phyloP scores from a whole-genome alignment of 2,113 vertebrate species.

The Ochotona princeps region DNA sequence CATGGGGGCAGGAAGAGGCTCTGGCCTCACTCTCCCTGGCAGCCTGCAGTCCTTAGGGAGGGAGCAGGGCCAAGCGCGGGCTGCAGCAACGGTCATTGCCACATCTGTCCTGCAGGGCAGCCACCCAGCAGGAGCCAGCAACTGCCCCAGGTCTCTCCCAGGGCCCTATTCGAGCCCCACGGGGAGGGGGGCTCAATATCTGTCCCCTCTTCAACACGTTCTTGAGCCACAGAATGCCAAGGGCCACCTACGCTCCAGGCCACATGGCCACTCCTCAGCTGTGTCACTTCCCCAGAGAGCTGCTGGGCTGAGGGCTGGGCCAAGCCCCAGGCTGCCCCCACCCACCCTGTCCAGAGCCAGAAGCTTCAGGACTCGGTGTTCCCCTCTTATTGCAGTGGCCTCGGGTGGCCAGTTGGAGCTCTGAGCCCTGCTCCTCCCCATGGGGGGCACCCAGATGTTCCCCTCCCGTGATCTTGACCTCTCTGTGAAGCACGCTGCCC shows the following conservation, averaged over 20 bases:
- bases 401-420: not conserved
- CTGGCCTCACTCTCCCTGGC: too few species aligned
- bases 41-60: too few species aligned
- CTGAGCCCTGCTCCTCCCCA: not conserved
- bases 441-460: not conserved
- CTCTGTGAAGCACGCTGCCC: not conserved
- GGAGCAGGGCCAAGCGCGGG: too few species aligned
- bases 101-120: too few species aligned
- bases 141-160: too few species aligned
- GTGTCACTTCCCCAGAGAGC: not conserved
- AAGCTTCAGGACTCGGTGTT: too few species aligned
- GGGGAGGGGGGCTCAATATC: rapidly evolving
- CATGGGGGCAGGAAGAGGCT: too few species aligned
- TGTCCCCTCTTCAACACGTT: not conserved
- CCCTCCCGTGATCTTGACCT: too few species aligned
- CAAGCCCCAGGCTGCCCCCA: not conserved
- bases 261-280: not conserved
- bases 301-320: not conserved
- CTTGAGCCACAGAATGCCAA: not conserved
- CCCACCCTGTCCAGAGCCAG: not conserved
- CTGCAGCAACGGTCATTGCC: too few species aligned
- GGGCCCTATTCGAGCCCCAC: not conserved
- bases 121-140: too few species aligned
- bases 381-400: too few species aligned
- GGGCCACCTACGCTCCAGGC: not conserved